Percentiles rank a stretch among this genome's conserved stretches.
phyloP scores from a whole-genome alignment of 37 sponge, comb jelly and placozoan genomes.

The Beroe forskalii region DNA sequence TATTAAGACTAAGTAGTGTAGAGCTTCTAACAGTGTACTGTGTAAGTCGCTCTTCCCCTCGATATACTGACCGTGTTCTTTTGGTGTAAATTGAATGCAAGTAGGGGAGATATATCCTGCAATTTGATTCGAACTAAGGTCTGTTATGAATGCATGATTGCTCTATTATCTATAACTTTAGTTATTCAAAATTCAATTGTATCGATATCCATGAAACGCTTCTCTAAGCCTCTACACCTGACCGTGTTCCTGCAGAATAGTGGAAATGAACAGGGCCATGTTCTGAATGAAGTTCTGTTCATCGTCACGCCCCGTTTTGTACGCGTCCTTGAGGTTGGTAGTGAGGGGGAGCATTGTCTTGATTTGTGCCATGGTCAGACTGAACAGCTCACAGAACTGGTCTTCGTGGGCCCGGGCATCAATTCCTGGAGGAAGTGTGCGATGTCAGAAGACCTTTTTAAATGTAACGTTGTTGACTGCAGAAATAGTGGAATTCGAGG shows the following conservation, averaged over 20 bases:
- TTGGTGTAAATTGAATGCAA: too few species aligned
- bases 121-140: too few species aligned
- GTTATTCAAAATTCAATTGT: too few species aligned
- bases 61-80: neutral
- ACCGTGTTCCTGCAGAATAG: slow-evolving; percentile 89
- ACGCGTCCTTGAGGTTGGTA: slow-evolving; percentile 90
- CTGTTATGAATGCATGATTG: too few species aligned
- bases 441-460: too few species aligned
- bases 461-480: too few species aligned
- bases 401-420: slow-evolving; percentile 78
- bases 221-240: too few species aligned
- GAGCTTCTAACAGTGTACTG: slow-evolving; percentile 72
- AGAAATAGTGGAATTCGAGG: too few species aligned
- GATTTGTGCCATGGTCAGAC: slow-evolving; percentile 83
- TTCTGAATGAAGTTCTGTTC: slow-evolving; percentile 99
- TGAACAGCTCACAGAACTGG: slow-evolving; percentile 83
- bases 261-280: slow-evolving; percentile 91
- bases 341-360: slow-evolving; percentile 95
- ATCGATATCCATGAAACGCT: too few species aligned
- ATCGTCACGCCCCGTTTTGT: slow-evolving; percentile 85
- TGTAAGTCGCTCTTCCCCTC: slow-evolving; percentile 23
- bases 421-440: slow-evolving; percentile 80
- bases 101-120: too few species aligned
- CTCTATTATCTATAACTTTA: too few species aligned
- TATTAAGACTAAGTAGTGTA: slow-evolving; percentile 92